Evolutionary conservation across 2,113 vertebrate species (phyloP).

Genomic region (Chionodraco myersi): DNA sequence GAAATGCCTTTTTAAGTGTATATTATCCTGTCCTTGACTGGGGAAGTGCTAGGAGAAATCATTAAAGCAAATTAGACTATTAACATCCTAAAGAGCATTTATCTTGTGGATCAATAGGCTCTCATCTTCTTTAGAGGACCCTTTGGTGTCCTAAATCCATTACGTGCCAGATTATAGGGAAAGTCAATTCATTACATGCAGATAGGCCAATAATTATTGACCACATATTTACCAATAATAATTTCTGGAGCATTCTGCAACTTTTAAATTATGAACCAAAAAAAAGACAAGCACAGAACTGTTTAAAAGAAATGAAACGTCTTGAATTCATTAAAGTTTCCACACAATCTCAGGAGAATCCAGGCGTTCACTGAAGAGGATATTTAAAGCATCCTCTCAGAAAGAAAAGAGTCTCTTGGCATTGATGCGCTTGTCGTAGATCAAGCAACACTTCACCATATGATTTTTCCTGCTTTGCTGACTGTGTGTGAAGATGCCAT

Average conservation of each 20-base stretch:
- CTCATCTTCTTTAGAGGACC: slow-evolving; percentile 92
- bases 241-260: slow-evolving; percentile 77
- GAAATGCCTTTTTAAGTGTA: slow-evolving; percentile 84
- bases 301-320: slow-evolving; percentile 43
- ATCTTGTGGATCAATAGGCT: slow-evolving; percentile 93
- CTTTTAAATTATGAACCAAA: slow-evolving; percentile 34
- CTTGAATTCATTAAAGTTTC: slow-evolving; percentile 58
- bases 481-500: slow-evolving; percentile 81
- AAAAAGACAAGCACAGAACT: slow-evolving; percentile 11
- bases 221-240: slow-evolving; percentile 88
- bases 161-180: slow-evolving; percentile 92
- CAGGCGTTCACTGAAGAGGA: slow-evolving; percentile 57
- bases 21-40: slow-evolving; percentile 86
- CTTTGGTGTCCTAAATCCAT: slow-evolving; percentile 93
- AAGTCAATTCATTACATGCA: slow-evolving; percentile 92
- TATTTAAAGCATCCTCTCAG: slow-evolving; percentile 70
- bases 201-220: slow-evolving; percentile 94
- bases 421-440: slow-evolving; percentile 76
- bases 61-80: slow-evolving; percentile 90
- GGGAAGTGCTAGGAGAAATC: slow-evolving; percentile 83
- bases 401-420: slow-evolving; percentile 72
- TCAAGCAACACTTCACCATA: slow-evolving; percentile 82
- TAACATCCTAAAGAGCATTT: slow-evolving; percentile 91
- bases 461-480: slow-evolving; percentile 81
- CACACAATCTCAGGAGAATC: slow-evolving; percentile 51